These are phyloP conservation scores for Cyprinella venusta DNA, from an alignment of 2,797 vertebrate genomes.

Conservation along the genomic window DNA sequence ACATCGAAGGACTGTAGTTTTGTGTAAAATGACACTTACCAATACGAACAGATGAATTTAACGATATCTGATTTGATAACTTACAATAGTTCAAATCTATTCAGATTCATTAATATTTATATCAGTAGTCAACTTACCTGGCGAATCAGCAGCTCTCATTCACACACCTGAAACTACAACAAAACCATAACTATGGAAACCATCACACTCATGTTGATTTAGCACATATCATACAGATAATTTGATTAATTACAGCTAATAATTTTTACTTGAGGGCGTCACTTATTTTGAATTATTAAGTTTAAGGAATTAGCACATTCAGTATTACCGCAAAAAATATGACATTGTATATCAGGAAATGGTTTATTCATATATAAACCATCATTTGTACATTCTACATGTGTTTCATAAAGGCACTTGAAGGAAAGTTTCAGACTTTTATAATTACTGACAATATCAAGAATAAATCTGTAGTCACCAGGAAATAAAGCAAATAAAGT, in stretches of 20 bases:
- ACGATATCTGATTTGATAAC: not conserved
- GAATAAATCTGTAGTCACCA: conserved; percentile 29
- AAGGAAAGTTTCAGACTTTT: conserved; percentile 61
- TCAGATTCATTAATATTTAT: not conserved
- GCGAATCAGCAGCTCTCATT: not conserved
- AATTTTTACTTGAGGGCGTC: not conserved
- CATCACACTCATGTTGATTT: not conserved
- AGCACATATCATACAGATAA: not conserved
- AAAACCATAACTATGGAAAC: not conserved
- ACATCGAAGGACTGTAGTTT: not conserved
- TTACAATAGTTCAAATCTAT: not conserved
- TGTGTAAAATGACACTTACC: not conserved
- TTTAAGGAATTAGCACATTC: conserved; percentile 19
- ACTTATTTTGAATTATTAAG: not conserved
- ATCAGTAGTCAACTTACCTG: not conserved
- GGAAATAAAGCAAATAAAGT: not conserved
- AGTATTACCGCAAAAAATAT: conserved; percentile 9
- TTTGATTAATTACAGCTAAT: not conserved
- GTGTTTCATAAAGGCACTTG: conserved; percentile 75
- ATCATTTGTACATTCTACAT: conserved; percentile 72
- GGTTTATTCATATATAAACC: conserved; percentile 83
- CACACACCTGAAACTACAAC: conserved; percentile 25
- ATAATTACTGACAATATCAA: conserved; percentile 48
- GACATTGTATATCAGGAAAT: conserved; percentile 59
- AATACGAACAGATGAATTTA: not conserved